Base-by-base conservation (phyloP, 2,113 vertebrate species). In the Pangasianodon hypophthalmus region DNA sequence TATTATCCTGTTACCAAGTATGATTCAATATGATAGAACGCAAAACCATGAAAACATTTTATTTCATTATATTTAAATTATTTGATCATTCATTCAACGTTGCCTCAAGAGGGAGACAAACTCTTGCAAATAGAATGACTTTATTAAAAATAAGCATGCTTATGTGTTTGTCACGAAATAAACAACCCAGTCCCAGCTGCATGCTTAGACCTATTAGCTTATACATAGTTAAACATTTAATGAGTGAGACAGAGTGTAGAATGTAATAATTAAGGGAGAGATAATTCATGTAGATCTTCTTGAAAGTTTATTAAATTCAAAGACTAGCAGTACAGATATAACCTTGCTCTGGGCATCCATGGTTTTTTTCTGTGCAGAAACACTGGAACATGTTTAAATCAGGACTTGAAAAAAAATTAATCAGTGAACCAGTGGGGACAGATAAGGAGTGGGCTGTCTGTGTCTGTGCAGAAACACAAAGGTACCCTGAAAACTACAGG, bases 21-120 rank as follows among this genome's bases (percentile, higher is more conserved):
- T 6, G 8, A 44, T 24, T 44, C 24, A 24, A 7, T 41, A 26
- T 77, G 41, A 77, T 32, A 18, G 48, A 81, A 52, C 29, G 32
- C 21, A 32, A 54, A 19, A 54, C 29, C 8, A 21, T 37, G n/a
- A 56, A 56, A 56, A 4, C 8, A 50, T 6, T n/a, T 29, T 4
- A 46, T 48, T 44, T 75, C 4, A 4, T 69, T 4, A 32, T 73
- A 67, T 67, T 67, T n/a, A 7, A 18, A 41, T 75, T 75, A 75
- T n/a, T 41, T 26, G 26, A n/a, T 9, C 32, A 29, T 2, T 21
- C 4, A 21, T 41, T 84, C 24, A 54, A n/a, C 9, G 18, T 21
- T 71, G 37, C 69, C n/a, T 64, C 26, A 46, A 95, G 95, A 92
- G 93, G 94, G 93, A 91, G 94, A 89, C 92, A 91, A 3, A 10